These are phyloP conservation scores for Psittacula derbiana DNA, from an alignment of 2,797 vertebrate species.

Conservation along the genomic window DNA sequence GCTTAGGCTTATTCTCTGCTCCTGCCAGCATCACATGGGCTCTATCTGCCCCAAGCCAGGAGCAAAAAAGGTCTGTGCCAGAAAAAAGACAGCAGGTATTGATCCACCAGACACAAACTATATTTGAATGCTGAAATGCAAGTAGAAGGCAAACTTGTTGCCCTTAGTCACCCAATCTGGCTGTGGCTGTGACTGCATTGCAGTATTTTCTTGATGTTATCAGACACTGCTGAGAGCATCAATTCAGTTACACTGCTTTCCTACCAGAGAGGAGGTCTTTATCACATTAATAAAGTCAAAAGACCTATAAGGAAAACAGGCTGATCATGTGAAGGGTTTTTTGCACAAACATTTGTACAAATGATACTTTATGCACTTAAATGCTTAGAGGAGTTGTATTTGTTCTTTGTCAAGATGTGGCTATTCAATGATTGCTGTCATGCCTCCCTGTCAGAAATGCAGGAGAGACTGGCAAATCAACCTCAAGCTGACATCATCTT, in stretches of 20 bases:
- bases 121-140: background rate
- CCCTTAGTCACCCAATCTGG: background rate
- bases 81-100: background rate
- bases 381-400: background rate
- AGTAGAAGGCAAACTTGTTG: background rate
- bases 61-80: background rate
- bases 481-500: background rate
- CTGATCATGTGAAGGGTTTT: background rate
- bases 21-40: background rate
- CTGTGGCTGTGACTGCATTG: constrained; percentile 19
- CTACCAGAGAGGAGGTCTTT: background rate
- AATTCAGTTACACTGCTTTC: background rate
- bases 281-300: background rate
- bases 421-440: background rate
- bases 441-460: background rate
- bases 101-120: background rate
- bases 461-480: background rate
- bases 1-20: background rate
- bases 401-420: background rate
- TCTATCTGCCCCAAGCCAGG: background rate
- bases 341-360: background rate
- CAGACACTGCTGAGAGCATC: background rate
- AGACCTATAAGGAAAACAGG: background rate
- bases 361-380: background rate
- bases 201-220: background rate